Percentiles rank a stretch among this genome's conserved stretches.
These are phyloP conservation scores for Synanthedon tipuliformis DNA, from an alignment of 2,888 invertebrate species.

Conservation along the genomic window DNA sequence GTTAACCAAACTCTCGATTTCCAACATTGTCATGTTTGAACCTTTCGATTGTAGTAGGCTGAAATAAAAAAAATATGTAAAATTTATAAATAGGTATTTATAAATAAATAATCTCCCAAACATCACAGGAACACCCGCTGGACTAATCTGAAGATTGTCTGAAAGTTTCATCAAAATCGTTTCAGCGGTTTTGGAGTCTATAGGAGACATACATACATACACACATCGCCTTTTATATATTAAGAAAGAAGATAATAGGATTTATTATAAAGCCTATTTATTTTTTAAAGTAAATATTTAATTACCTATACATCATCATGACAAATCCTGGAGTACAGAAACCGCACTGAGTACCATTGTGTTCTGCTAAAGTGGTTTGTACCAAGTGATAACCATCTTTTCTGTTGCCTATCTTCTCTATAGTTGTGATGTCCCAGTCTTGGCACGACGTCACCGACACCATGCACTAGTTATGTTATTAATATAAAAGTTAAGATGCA, in stretches of 20 bases:
- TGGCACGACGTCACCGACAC: slow-evolving; percentile 63
- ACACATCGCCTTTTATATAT: too few species aligned
- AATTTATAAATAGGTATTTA: too few species aligned
- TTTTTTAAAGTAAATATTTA: not conserved
- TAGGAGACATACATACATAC: too few species aligned
- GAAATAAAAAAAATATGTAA: too few species aligned
- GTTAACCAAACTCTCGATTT: slow-evolving; percentile 79
- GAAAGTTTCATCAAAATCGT: too few species aligned
- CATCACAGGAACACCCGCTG: too few species aligned
- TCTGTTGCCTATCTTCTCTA: slow-evolving; percentile 78
- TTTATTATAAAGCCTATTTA: not conserved
- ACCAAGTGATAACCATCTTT: slow-evolving; percentile 73
- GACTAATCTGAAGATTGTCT: too few species aligned
- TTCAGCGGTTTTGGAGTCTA: too few species aligned
- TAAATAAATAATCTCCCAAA: too few species aligned
- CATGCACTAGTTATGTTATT: slow-evolving; percentile 49
- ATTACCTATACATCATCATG: slow-evolving; percentile 44
- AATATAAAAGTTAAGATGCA: too few species aligned
- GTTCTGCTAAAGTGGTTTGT: slow-evolving; percentile 68
- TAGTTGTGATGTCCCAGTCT: slow-evolving; percentile 76
- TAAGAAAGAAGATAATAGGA: too few species aligned
- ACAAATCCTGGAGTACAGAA: slow-evolving; percentile 66
- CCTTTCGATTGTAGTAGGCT: not conserved
- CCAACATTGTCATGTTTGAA: slow-evolving; percentile 41
- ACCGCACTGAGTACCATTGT: slow-evolving; percentile 77